Conservation (phyloP, 2,113 vertebrate genomes). For the Progne subis region DNA sequence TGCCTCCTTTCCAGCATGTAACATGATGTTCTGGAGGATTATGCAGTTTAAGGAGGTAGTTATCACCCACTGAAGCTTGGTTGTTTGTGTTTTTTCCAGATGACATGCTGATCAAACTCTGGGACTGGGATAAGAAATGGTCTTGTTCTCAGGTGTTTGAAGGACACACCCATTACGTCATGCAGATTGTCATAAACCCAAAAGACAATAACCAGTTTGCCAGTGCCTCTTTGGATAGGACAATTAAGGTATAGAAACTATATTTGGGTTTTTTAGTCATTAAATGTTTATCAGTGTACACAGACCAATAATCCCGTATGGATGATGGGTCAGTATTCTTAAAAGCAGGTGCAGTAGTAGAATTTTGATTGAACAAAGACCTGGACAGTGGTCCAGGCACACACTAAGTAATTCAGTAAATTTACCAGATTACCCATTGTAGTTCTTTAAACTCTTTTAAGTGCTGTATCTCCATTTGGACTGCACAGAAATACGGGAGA, state of each 20-base stretch:
- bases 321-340: neutral
- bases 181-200: constrained; percentile 99
- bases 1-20: neutral
- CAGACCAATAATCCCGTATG: neutral
- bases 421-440: neutral
- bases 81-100: constrained; percentile 73
- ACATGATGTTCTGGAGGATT: neutral
- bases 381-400: neutral
- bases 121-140: constrained; percentile 99
- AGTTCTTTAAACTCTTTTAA: neutral
- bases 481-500: neutral
- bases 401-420: neutral
- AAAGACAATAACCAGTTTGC: constrained; percentile 99
- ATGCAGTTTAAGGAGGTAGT: neutral
- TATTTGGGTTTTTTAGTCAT: neutral
- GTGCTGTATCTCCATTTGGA: neutral
- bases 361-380: neutral
- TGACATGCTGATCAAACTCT: constrained; percentile 99
- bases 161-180: constrained; percentile 98
- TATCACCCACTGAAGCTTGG: neutral
- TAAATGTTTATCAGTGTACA: neutral
- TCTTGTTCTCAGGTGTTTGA: constrained; percentile 98
- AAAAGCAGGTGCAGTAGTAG: neutral
- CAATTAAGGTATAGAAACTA: constrained; percentile 87
- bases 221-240: constrained; percentile 95